Base-by-base conservation (phyloP, 1,140 invertebrate species). In the Trichomalopsis sarcophagae region DNA sequence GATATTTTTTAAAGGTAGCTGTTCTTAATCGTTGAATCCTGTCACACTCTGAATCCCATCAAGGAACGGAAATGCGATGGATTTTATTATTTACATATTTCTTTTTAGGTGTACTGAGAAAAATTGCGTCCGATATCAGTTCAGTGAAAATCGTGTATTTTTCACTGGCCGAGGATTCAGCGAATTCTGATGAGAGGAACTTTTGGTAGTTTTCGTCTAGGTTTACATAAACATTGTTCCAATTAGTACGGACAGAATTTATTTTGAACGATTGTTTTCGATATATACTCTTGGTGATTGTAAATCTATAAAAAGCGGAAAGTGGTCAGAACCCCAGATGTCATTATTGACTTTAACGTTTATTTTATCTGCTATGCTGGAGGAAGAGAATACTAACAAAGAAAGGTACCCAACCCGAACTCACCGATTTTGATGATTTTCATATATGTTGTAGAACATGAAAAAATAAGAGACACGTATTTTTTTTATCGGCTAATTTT, bases 31-130 rank as follows among this genome's bases (percentile, higher is more conserved):
- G 14, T n/a, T n/a, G 14, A 36, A 23, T 33, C 36, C n/a, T 76
- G 27, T 76, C 74, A 76, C 74, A 76, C 6, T 76, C 74, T 76
- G 36, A 40, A 21, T 76, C 74, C 74, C 74, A 23, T 40, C 33
- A 76, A 9, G 9, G 17, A 14, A n/a, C 21, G 74, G 74, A 21
- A 40, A 47, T 27, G 21, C 17, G 40, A n/a, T 76, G 40, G 5
- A 40, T 40, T 0, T 36, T 0, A 40, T n/a, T 76, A 5, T 76
- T 76, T 47, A 23, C 17, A 7, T 27, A 5, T 47, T 27, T 2
- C 17, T 47, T 21, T 6, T 47, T 76, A 36, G 21, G 33, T 33
- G 21, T 21, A 1, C n/a, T 33, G 40, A 76, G 74, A 50, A 3
- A 47, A 7, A 76, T 17, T 23, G 21, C 40, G 21, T 76, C 23